These are phyloP conservation scores for Myocastor coypus DNA, from an alignment of 2,113 vertebrate genomes.

Conservation along the genomic window DNA sequence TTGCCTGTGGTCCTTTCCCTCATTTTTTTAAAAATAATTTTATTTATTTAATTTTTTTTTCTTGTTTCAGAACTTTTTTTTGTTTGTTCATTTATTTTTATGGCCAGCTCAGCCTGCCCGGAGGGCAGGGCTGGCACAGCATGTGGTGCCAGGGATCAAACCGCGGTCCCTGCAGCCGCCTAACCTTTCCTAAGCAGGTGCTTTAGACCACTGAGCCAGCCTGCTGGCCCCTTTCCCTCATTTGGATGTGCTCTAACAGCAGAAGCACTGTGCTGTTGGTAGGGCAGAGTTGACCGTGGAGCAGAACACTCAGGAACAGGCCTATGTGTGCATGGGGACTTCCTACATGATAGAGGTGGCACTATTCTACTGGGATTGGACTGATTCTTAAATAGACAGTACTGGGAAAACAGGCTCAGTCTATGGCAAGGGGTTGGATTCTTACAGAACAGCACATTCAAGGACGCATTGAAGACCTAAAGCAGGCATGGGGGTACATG, in stretches of 20 bases:
- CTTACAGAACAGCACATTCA: background rate
- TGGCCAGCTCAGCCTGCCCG: too few relatives aligned
- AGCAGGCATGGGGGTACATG: background rate
- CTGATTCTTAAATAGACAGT: background rate
- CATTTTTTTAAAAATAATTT: too few relatives aligned
- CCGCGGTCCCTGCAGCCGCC: too few relatives aligned
- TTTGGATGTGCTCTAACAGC: background rate
- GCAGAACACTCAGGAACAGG: background rate
- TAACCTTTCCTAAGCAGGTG: too few relatives aligned
- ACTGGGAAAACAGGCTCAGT: constrained; percentile 10
- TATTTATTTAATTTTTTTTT: too few relatives aligned
- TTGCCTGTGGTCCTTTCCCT: background rate
- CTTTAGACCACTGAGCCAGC: too few relatives aligned
- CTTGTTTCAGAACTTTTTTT: too few relatives aligned
- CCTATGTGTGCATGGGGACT: background rate
- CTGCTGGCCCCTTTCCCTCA: background rate
- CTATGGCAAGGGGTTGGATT: too few relatives aligned
- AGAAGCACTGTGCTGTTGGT: background rate
- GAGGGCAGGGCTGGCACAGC: too few relatives aligned
- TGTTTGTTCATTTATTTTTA: too few relatives aligned
- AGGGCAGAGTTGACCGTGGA: background rate
- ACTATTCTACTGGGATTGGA: background rate
- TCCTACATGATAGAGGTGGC: background rate
- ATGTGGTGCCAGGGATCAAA: too few relatives aligned
- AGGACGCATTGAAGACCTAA: background rate